These are phyloP conservation scores for Tribolium freemani DNA, from an alignment of 2,888 invertebrate genomes.

Conservation along the genomic window DNA sequence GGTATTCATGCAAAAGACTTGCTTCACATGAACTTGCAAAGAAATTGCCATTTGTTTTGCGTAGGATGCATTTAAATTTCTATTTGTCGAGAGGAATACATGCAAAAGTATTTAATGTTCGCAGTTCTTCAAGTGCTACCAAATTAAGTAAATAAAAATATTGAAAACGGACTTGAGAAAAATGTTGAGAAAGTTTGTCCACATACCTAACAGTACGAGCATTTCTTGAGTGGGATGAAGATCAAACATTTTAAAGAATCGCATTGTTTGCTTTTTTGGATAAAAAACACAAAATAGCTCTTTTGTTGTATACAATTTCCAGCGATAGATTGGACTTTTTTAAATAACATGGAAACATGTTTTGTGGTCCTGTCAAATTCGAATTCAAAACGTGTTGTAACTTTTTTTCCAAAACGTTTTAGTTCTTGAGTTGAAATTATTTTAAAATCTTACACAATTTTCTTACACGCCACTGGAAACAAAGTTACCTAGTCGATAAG, in stretches of 20 bases:
- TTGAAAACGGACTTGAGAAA: background rate
- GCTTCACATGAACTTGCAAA: background rate
- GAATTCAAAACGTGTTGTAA: too few species aligned
- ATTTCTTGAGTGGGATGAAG: background rate
- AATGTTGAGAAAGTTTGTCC: background rate
- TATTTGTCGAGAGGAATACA: background rate
- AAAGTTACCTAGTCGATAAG: too few species aligned
- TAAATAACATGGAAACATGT: too few species aligned
- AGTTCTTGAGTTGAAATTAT: too few species aligned
- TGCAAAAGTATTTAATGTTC: background rate
- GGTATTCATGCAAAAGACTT: conserved; percentile 1
- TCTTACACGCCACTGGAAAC: too few species aligned
- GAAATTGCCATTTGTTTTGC: conserved; percentile 7
- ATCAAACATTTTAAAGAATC: background rate
- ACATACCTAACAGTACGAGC: background rate
- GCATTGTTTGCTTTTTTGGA: background rate
- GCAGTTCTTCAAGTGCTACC: background rate
- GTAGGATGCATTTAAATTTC: background rate
- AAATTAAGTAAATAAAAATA: background rate
- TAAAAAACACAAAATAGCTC: background rate
- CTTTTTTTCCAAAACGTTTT: too few species aligned
- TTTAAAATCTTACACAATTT: too few species aligned
- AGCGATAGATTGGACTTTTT: too few species aligned
- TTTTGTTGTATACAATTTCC: too few species aligned
- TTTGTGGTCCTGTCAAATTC: too few species aligned